Percentiles rank a stretch among this genome's conserved stretches.
Conservation (phyloP, 2,888 invertebrate genomes). For the Cerastoderma edule region DNA sequence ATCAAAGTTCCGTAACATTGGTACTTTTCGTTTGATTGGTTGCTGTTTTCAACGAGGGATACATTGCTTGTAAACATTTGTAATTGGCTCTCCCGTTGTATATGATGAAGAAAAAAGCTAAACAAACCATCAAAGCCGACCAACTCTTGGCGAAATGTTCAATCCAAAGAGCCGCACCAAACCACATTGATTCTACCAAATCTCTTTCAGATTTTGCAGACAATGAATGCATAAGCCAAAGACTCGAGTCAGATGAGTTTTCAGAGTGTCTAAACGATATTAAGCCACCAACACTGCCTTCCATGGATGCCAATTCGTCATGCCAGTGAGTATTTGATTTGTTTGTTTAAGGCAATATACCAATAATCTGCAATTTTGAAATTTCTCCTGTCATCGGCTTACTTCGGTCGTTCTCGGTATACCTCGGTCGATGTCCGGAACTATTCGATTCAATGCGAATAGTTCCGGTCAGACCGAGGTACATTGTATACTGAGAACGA, state of each 20-base stretch:
- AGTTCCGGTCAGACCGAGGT: no score
- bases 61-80: no score
- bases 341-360: not conserved
- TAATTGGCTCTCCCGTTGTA: no score
- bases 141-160: not conserved
- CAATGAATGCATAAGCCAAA: not conserved
- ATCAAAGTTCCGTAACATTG: no score
- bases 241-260: not conserved
- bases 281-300: not conserved
- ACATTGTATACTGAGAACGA: no score
- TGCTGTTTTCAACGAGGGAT: not conserved
- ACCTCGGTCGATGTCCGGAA: not conserved
- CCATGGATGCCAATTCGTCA: not conserved
- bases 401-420: not conserved
- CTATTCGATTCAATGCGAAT: no score
- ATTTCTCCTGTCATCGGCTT: not conserved
- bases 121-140: not conserved
- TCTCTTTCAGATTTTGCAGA: constrained; percentile 13
- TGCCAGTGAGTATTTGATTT: constrained; percentile 8
- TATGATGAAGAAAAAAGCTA: not conserved
- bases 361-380: not conserved
- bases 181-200: not conserved
- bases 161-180: not conserved
- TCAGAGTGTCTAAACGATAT: not conserved
- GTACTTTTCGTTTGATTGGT: not conserved